Conservation (phyloP, 1,140 invertebrate species). For the Schlechtendalia chinensis region DNA sequence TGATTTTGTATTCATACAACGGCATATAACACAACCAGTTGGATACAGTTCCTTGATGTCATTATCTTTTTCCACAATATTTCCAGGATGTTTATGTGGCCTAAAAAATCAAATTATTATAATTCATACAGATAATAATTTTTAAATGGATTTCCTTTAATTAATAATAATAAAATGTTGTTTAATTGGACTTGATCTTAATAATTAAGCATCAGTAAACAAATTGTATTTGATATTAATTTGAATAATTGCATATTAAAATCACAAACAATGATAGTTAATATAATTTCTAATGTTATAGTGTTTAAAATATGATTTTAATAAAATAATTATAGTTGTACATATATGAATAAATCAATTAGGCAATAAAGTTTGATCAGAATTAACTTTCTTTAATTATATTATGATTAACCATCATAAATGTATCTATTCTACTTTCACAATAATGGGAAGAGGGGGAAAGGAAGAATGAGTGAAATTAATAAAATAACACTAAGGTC, state of each 20-base stretch:
- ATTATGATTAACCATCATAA: neutral
- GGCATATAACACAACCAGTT: constrained; percentile 42
- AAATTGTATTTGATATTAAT: neutral
- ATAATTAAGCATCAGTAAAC: neutral
- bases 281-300: too few species aligned
- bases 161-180: too few species aligned
- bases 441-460: neutral
- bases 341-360: neutral
- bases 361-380: neutral
- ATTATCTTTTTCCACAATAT: constrained; percentile 30
- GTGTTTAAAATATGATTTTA: too few species aligned
- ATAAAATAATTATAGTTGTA: too few species aligned
- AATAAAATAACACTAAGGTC: constrained; percentile 1
- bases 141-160: too few species aligned
- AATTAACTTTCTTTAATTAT: neutral
- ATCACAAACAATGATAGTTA: too few species aligned
- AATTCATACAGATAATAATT: neutral
- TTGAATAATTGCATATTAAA: neutral
- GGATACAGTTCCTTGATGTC: constrained; percentile 22
- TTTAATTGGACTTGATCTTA: neutral
- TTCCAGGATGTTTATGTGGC: constrained; percentile 33
- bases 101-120: constrained; percentile 1
- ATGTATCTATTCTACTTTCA: constrained; percentile 7
- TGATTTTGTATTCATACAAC: constrained; percentile 43
- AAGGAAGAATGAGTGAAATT: neutral